These are phyloP conservation scores for Thymelicus sylvestris DNA, from an alignment of 2,888 invertebrate genomes.

Conservation along the genomic window DNA sequence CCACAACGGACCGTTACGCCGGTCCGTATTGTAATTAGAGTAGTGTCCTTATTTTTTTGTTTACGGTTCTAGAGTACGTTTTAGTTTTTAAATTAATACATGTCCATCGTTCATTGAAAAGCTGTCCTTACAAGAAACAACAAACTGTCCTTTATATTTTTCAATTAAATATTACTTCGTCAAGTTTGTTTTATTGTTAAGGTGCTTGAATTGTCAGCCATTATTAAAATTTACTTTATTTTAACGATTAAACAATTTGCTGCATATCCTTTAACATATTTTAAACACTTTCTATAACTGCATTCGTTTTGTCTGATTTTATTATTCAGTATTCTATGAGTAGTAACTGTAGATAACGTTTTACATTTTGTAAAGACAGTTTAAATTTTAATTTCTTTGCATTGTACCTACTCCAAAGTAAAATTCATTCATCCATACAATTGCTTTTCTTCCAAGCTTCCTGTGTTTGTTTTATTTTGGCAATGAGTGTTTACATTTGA, in stretches of 20 bases:
- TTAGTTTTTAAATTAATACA: constrained; percentile 50
- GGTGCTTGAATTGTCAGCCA: too few species aligned
- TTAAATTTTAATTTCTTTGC: constrained; percentile 10
- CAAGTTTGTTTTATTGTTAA: not conserved
- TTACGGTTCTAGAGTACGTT: constrained; percentile 59
- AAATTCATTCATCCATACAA: constrained; percentile 34
- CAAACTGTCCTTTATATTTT: not conserved
- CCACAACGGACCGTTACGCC: not conserved
- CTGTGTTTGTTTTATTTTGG: constrained; percentile 59
- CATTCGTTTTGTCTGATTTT: too few species aligned
- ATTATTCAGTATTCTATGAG: too few species aligned
- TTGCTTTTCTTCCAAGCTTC: constrained; percentile 59
- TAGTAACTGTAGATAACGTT: too few species aligned
- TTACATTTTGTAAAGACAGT: constrained; percentile 56
- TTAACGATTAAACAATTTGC: too few species aligned
- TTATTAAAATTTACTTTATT: too few species aligned
- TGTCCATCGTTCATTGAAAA: constrained; percentile 51
- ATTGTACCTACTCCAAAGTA: constrained; percentile 2
- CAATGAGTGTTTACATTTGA: constrained; percentile 20
- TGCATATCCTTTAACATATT: not conserved
- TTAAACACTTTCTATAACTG: not conserved
- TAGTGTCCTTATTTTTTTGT: constrained; percentile 40
- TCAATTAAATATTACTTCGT: too few species aligned
- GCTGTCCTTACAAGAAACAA: constrained; percentile 59
- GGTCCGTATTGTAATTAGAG: not conserved